Evolutionary conservation across 1,140 invertebrate genomes (phyloP), one percentile per base, ranked within the genome.

Genomic region (Orius insidiosus): DNA sequence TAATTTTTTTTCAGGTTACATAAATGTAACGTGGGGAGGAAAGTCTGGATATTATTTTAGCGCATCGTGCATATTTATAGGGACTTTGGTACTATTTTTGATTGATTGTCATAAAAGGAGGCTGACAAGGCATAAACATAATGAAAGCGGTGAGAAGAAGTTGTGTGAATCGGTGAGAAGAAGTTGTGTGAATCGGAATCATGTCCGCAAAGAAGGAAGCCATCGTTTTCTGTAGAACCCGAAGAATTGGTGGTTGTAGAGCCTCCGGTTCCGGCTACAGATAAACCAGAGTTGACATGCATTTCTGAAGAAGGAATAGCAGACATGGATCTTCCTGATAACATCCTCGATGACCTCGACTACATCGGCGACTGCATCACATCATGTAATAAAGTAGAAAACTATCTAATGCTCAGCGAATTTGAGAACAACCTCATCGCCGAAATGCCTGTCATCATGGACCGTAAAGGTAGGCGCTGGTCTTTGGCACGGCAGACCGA

Each of bases 341-440:
- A 85, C 63, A 60, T 85, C 24, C 65, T 85, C 3, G 81, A 85
- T 50, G 80, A 85, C 53, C 65, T 85, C 34, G 81, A 85, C 54
- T 84, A 81, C 52, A 80, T 80, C 45, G 78, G 78, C 15, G 83
- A 87, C 55, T 85, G 81, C 61, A 86, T 87, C 58, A 86, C 83
- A 40, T 86, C 83, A 18, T 87, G 83, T 62, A 85, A 86, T 64
- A 85, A 86, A 65, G 72, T 74, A 19, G 82, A 85, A 61, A 85
- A 87, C 62, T 85, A 83, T 59, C 63, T 87, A 50, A 85, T 87
- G 80, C 68, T 85, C 32, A 83, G 79, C 49, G 83, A 87, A 61
- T 85, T 82, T 60, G 82, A 87, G 58, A 85, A 87, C 61, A 86
- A 86, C 61, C 62, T 86, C 24, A 82, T 81, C 53, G 79, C 77